These are phyloP conservation scores for Oscheius onirici DNA, from an alignment of 2,888 invertebrate species.

Conservation along the genomic window DNA sequence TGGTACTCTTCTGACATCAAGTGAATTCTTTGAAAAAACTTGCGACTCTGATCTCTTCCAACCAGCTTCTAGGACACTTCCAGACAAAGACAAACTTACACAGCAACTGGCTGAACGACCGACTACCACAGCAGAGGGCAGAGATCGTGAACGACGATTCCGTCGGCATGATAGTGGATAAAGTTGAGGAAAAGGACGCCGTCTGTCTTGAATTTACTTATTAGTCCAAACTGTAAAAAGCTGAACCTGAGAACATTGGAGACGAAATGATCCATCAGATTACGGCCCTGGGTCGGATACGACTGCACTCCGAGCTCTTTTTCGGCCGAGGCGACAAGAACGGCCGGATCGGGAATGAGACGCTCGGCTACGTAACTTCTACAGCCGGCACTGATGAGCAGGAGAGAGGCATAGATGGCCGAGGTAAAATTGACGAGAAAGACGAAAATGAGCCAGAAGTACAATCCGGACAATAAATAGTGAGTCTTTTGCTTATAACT, in stretches of 20 bases:
- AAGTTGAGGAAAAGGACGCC: neutral
- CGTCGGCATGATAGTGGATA: slow-evolving; percentile 1
- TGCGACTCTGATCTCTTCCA: too few species aligned
- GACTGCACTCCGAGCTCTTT: neutral
- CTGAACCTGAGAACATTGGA: neutral
- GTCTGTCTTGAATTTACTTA: neutral
- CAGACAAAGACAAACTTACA: neutral
- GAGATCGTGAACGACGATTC: neutral
- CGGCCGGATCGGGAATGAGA: slow-evolving; percentile 23
- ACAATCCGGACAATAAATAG: slow-evolving; percentile 51
- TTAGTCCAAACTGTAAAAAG: too few species aligned
- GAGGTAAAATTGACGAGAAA: slow-evolving; percentile 32
- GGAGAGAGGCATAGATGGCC: slow-evolving; percentile 32
- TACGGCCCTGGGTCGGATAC: neutral
- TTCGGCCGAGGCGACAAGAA: neutral
- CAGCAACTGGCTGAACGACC: neutral
- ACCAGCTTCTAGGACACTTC: too few species aligned
- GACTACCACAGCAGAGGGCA: neutral
- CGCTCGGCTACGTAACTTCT: slow-evolving; percentile 13
- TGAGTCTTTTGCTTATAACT: slow-evolving; percentile 47
- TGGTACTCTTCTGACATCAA: too few species aligned
- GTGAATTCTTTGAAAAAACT: too few species aligned
- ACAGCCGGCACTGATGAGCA: slow-evolving; percentile 19
- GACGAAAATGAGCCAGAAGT: slow-evolving; percentile 49
- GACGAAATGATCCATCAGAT: neutral